Conservation (phyloP, 1,140 invertebrate genomes). For the Panagrolaimus sp. region DNA sequence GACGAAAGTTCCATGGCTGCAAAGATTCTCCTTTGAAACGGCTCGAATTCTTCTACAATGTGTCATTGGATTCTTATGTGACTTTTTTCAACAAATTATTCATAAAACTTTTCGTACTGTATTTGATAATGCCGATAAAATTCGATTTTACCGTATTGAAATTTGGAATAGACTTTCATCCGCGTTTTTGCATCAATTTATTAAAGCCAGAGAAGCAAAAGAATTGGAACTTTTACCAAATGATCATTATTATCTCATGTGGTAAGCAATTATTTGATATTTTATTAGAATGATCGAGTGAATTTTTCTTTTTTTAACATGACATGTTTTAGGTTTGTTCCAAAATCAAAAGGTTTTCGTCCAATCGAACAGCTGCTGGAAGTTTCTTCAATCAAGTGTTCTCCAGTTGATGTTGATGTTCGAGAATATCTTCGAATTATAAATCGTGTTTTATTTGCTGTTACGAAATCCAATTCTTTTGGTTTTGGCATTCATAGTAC, state of each 20-base stretch:
- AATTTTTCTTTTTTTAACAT: not conserved
- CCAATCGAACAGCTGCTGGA: conserved; percentile 2
- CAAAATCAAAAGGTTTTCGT: not conserved
- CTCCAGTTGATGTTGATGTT: not conserved
- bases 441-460: not conserved
- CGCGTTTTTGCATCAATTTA: not conserved
- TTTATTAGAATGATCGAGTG: too few species aligned
- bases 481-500: not conserved
- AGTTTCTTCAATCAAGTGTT: not conserved
- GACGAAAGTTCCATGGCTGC: too few species aligned
- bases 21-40: too few species aligned
- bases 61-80: too few species aligned
- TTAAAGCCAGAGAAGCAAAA: not conserved
- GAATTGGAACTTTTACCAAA: not conserved
- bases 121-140: too few species aligned
- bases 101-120: too few species aligned
- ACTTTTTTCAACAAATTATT: too few species aligned
- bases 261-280: not conserved
- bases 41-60: too few species aligned
- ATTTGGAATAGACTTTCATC: not conserved
- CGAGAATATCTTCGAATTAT: not conserved
- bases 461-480: not conserved
- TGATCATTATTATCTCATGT: not conserved
- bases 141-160: not conserved
- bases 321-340: not conserved